phyloP scores from a whole-genome alignment of 2,113 vertebrate genomes.

The Rana temporaria region DNA sequence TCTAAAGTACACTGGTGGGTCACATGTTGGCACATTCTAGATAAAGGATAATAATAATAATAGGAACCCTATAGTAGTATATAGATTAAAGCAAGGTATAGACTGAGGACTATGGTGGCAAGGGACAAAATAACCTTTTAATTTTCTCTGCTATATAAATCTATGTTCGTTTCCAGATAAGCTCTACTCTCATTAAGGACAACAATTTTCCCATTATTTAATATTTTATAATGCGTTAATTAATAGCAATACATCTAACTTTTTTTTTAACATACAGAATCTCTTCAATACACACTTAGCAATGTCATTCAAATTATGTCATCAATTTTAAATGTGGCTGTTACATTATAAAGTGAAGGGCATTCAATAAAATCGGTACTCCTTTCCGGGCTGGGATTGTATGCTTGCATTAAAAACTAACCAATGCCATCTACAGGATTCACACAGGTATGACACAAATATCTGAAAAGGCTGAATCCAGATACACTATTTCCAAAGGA shows the following conservation, averaged over 20 bases:
- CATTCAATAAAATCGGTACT: background rate
- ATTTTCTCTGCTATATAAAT: slow-evolving; percentile 11
- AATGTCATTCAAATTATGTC: slow-evolving; percentile 19
- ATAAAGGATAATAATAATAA: too few species aligned
- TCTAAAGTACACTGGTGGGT: too few species aligned
- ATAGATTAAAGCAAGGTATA: too few species aligned
- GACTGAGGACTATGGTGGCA: too few species aligned
- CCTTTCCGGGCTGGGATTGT: background rate
- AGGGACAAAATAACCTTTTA: too few species aligned
- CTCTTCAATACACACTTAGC: background rate
- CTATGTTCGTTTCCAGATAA: slow-evolving; percentile 1
- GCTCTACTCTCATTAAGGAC: background rate
- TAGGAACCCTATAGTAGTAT: too few species aligned
- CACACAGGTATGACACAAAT: background rate
- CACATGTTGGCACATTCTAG: too few species aligned
- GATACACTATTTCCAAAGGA: too few species aligned
- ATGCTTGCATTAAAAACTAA: slow-evolving; percentile 30
- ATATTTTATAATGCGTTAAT: background rate
- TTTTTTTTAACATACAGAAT: slow-evolving; percentile 10
- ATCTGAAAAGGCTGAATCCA: background rate
- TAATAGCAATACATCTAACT: slow-evolving; percentile 2
- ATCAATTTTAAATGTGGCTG: slow-evolving; percentile 25
- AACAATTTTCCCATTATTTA: slow-evolving; percentile 12
- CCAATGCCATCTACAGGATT: slow-evolving; percentile 48
- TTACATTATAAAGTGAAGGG: slow-evolving; percentile 37